Evolutionary conservation across 2,888 invertebrate genomes (phyloP).

Genomic region (Heliconius aoede): DNA sequence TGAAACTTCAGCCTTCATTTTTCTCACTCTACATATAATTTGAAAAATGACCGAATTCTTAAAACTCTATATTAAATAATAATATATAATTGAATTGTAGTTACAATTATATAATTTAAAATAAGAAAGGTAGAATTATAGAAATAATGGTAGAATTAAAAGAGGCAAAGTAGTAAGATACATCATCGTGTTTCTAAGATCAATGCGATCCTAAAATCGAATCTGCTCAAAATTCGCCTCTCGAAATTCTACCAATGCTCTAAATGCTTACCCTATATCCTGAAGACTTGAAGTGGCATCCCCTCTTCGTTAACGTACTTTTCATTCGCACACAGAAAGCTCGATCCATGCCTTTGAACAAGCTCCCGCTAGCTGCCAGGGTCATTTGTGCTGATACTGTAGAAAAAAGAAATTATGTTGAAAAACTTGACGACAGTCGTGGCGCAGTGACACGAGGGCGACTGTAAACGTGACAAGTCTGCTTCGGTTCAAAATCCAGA

Average conservation of each 20-base stretch:
- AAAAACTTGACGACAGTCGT: neutral
- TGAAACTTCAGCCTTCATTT: constrained; percentile 79
- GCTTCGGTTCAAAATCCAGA: no score
- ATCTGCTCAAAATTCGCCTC: neutral
- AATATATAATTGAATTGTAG: neutral
- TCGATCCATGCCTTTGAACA: constrained; percentile 93
- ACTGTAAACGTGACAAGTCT: no score
- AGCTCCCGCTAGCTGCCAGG: constrained; percentile 86
- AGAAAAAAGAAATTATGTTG: constrained; percentile 50
- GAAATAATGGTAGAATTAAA: neutral
- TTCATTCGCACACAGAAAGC: constrained; percentile 99
- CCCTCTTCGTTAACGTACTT: constrained; percentile 97
- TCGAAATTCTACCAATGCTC: constrained; percentile 16
- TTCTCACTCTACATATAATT: constrained; percentile 69
- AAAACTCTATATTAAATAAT: constrained; percentile 62
- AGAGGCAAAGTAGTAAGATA: neutral
- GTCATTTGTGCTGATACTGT: constrained; percentile 94
- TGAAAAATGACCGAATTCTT: constrained; percentile 70
- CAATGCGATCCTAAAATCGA: neutral
- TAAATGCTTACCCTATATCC: constrained; percentile 92
- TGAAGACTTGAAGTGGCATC: constrained; percentile 98
- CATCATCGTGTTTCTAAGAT: neutral
- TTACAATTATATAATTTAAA: neutral
- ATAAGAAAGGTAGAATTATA: no score
- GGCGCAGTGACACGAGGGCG: no score